A percentile compares a stretch with the other conserved stretches of the same genome.
phyloP scores from a whole-genome alignment of 2,797 vertebrate species.

The Urosaurus nigricauda region DNA sequence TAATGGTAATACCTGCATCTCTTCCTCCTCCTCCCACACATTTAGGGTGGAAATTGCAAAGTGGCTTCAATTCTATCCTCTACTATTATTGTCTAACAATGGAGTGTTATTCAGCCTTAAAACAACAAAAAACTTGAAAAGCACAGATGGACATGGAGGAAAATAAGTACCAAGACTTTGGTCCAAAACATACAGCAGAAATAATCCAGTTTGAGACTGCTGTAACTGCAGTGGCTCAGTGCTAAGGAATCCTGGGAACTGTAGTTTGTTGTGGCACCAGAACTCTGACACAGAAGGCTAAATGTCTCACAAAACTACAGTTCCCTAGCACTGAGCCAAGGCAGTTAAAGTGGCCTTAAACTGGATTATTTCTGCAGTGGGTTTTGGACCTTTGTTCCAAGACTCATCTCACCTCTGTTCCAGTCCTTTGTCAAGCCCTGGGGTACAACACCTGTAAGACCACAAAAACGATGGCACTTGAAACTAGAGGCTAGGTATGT shows the following conservation, averaged over 20 bases:
- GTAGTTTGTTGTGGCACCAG: neutral
- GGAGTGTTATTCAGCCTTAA: neutral
- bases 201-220: too few relatives aligned
- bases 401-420: neutral
- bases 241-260: too few relatives aligned
- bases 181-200: too few relatives aligned
- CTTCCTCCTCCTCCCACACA: neutral
- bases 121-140: neutral
- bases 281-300: too few relatives aligned
- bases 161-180: neutral
- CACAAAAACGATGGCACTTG: neutral
- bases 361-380: too few relatives aligned
- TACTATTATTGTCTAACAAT: neutral
- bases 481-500: neutral
- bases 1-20: too few relatives aligned
- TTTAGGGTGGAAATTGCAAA: neutral
- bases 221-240: too few relatives aligned
- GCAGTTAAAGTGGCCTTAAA: too few relatives aligned
- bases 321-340: too few relatives aligned
- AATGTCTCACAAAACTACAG: too few relatives aligned
- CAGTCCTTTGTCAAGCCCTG: neutral
- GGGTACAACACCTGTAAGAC: neutral
- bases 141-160: rapidly evolving
- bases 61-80: neutral
- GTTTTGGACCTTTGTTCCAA: neutral